Evolutionary conservation across 2,888 invertebrate species (phyloP), one percentile per base, ranked within the genome.

Genomic region (Drosophila barbarae): DNA sequence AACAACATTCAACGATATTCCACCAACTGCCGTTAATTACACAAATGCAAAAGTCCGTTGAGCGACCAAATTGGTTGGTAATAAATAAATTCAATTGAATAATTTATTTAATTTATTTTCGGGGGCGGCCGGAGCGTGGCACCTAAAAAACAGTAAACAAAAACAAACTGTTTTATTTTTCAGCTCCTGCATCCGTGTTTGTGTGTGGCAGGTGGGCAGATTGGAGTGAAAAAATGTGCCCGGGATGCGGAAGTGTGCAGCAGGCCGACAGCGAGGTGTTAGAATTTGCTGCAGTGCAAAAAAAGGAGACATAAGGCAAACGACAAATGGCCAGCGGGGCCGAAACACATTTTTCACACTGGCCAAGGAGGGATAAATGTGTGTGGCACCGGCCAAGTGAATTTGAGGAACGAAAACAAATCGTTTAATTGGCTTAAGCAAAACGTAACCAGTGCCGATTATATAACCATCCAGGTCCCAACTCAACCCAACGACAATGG

Each of bases 51-150:
- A 82, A 77, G 76, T 84, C 63, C 49, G 71, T 42, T 69, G 66
- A 65, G 61, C 64, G 28, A 42, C 67, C 73, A 80, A 84, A 76
- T 72, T 84, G 78, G 70, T 69, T 32, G 78, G 87, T 81, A 84
- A 87, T 87, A 87, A 87, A 87, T 87, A 87, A 87, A 87, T 87
- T 75, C 82, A 87, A 86, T 87, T 87, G 86, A 87, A 87, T 87
- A 77, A 86, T 87, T 87, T 81, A 87, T 87, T 87, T 87, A 87
- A 87, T 87, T 86, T 87, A 86, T 85, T 87, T 86, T 61, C 70
- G 68, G 60, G 34, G 18, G 26, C 71, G 39, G 53, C 68, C 49
- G 65, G 50, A 54, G 68, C 53, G 77, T 74, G 66, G 67, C 64
- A 72, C 35, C 38, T 63, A 63, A 60, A 73, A 73, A 66, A 68